phyloP scores from a whole-genome alignment of 2,113 vertebrate species.

The Corvus hawaiiensis region DNA sequence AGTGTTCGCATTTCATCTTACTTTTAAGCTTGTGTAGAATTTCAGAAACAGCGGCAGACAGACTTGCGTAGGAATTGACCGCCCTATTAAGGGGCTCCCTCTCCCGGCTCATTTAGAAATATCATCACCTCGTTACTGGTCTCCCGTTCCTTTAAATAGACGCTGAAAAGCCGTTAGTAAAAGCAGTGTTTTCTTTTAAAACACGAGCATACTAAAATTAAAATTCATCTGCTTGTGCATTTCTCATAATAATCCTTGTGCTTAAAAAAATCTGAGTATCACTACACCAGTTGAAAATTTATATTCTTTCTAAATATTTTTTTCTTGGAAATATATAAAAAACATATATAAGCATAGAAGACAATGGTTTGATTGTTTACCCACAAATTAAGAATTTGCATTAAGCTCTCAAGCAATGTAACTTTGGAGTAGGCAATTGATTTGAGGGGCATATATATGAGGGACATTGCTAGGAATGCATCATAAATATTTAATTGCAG shows the following conservation, averaged over 20 bases:
- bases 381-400: slow-evolving; percentile 11
- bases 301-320: slow-evolving; percentile 26
- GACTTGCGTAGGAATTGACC: not conserved
- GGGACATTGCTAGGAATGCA: slow-evolving; percentile 7
- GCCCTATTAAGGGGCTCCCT: slow-evolving; percentile 29
- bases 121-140: not conserved
- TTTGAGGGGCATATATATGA: slow-evolving; percentile 12
- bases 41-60: not conserved
- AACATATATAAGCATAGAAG: slow-evolving; percentile 29
- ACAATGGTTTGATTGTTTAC: slow-evolving; percentile 46
- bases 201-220: not conserved
- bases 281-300: not conserved
- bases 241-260: not conserved
- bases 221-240: not conserved
- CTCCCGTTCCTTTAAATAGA: not conserved
- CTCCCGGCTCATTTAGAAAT: slow-evolving; percentile 32
- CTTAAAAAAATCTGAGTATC: slow-evolving; percentile 16
- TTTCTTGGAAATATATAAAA: slow-evolving; percentile 40
- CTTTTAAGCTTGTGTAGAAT: not conserved
- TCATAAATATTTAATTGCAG: slow-evolving; percentile 45
- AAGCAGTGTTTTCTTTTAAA: not conserved
- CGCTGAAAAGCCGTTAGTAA: not conserved
- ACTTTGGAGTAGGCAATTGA: slow-evolving; percentile 53
- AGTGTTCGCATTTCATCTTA: not conserved
- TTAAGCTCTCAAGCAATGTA: slow-evolving; percentile 58